Percentiles rank a stretch among this genome's conserved stretches.
phyloP scores from a whole-genome alignment of 2,113 vertebrate genomes.

The Tringa solitaria region DNA sequence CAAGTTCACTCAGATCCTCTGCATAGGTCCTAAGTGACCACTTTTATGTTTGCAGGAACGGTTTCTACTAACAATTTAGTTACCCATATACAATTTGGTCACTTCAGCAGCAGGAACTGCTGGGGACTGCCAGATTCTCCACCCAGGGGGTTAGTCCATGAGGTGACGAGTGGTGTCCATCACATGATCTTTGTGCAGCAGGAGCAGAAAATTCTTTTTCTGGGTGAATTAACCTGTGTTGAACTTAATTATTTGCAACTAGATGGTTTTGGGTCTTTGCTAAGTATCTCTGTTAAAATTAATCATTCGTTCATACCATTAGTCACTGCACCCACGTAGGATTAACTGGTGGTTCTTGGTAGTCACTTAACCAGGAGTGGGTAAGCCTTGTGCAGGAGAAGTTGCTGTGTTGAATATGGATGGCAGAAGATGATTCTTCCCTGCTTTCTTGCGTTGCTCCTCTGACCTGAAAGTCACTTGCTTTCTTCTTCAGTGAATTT shows the following conservation, averaged over 20 bases:
- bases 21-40: background rate
- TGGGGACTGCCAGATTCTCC: background rate
- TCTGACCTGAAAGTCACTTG: background rate
- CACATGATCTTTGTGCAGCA: background rate
- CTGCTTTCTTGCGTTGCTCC: background rate
- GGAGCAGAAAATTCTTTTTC: background rate
- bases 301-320: rapidly evolving
- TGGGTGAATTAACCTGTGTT: background rate
- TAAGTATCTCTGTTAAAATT: background rate
- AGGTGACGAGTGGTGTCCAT: background rate
- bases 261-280: background rate
- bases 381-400: background rate
- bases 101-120: background rate
- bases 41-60: background rate
- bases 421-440: background rate
- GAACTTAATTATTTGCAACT: background rate
- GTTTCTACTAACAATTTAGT: background rate
- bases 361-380: background rate
- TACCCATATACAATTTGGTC: background rate
- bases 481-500: background rate
- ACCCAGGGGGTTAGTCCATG: background rate
- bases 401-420: background rate
- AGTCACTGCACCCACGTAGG: background rate
- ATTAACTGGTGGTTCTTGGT: background rate
- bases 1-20: background rate